These are phyloP conservation scores for Microplitis demolitor DNA, from an alignment of 1,140 invertebrate species.

Conservation along the genomic window DNA sequence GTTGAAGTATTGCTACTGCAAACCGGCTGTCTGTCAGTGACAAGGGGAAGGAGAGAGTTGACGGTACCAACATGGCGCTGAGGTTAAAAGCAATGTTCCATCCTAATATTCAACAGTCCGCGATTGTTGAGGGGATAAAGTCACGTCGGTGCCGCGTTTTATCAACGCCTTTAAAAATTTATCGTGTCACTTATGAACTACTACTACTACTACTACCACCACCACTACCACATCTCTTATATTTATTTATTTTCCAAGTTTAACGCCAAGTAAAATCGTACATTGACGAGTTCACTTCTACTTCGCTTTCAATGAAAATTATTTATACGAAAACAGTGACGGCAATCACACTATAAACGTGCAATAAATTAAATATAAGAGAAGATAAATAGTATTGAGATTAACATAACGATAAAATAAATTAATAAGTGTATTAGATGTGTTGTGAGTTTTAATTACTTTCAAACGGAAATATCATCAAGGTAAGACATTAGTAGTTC, in stretches of 20 bases:
- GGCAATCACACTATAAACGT: background rate
- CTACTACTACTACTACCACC: background rate
- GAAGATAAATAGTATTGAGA: background rate
- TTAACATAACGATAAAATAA: background rate
- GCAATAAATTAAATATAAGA: background rate
- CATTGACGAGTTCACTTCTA: too few relatives aligned
- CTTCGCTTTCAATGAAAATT: too few relatives aligned
- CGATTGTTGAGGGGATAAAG: conserved; percentile 32
- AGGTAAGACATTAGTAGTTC: background rate
- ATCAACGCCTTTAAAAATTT: conserved; percentile 7
- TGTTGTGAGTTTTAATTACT: background rate
- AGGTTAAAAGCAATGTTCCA: conserved; percentile 52
- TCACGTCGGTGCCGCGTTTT: conserved; percentile 36
- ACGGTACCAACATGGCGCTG: conserved; percentile 49
- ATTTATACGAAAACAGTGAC: too few relatives aligned
- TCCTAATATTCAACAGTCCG: conserved; percentile 39
- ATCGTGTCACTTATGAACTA: conserved; percentile 18
- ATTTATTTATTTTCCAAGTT: too few relatives aligned
- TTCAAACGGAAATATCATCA: background rate
- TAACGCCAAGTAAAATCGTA: too few relatives aligned
- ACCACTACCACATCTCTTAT: background rate
- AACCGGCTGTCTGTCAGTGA: background rate
- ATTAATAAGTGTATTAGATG: background rate
- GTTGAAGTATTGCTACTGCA: background rate
- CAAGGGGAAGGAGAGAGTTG: conserved; percentile 34